Percentiles rank a stretch among this genome's conserved stretches.
Conservation (phyloP, 2,113 vertebrate genomes). For the Myotis brandtii region DNA sequence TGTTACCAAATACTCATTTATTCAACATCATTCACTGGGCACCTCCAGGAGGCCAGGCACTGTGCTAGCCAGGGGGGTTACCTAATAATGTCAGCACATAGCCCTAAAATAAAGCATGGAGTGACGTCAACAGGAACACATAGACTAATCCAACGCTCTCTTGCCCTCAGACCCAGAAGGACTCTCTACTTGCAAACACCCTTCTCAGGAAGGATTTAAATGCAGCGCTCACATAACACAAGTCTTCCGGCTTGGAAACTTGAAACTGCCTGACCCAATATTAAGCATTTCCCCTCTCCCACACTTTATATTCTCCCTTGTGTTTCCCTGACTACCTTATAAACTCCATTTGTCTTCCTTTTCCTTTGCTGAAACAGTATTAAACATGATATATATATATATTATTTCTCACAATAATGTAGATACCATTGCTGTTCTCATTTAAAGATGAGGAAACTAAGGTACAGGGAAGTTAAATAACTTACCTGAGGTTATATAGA, state of each 20-base stretch:
- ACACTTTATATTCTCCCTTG: slow-evolving; percentile 24
- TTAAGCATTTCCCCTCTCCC: slow-evolving; percentile 60
- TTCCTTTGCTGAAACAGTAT: background rate
- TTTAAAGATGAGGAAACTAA: background rate
- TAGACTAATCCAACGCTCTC: background rate
- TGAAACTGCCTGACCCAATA: slow-evolving; percentile 57
- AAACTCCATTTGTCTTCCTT: slow-evolving; percentile 58
- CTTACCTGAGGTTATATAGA: background rate
- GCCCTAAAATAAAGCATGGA: background rate
- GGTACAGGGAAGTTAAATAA: background rate
- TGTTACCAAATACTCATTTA: slow-evolving; percentile 14
- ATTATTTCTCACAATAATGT: background rate
- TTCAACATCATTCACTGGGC: background rate
- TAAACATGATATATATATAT: background rate
- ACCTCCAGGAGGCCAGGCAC: slow-evolving; percentile 33
- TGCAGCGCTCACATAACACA: slow-evolving; percentile 44
- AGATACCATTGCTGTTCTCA: background rate
- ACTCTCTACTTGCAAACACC: slow-evolving; percentile 57
- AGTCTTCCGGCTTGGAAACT: slow-evolving; percentile 56
- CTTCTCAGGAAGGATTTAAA: slow-evolving; percentile 62
- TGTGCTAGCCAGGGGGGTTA: background rate
- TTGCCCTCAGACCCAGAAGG: slow-evolving; percentile 50
- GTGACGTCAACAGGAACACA: slow-evolving; percentile 35
- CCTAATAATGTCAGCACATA: slow-evolving; percentile 41
- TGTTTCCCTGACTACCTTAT: slow-evolving; percentile 46